Evolutionary conservation across 2,797 vertebrate species (phyloP), one percentile per base, ranked within the genome.

Genomic region (Phoeniculus purpureus): DNA sequence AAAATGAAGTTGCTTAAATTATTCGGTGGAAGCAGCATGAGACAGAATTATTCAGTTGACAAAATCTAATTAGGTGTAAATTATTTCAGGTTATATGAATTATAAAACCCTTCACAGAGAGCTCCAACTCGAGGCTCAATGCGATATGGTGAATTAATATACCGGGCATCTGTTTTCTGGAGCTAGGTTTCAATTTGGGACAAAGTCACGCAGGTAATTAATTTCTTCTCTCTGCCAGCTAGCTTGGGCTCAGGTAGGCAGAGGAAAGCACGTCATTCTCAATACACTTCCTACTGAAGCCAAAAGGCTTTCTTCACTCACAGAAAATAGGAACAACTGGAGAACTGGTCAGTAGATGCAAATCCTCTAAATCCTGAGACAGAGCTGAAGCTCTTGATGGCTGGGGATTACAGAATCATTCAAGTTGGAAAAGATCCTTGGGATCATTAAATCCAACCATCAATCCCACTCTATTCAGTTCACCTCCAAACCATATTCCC

Each of bases 1-100:
- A 94, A 97, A 97, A 97, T 94, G 87, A 94, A 97, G 90, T 96
- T 96, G 94, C 96, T 96, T 95, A 96, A 97, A 97, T 97, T 97
- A 97, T 97, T 96, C 96, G 92, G 90, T 60, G 8, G 96, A 96
- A 95, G 96, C 96, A 97, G 97, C 95, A 18, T 94, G 97, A 97
- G 95, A 96, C 61, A 32, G 95, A 97, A 97, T 97, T 97, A 97
- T 96, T 97, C 96, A 96, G 97, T 95, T 97, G 96, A 97, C 96
- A 97, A 97, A 98, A 98, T 97, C 97, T 97, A 98, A 98, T 98
- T 97, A 97, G 95, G 97, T 97, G 93, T 96, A 97, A 98, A 97
- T 97, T 97, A 97, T 98, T 97, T 97, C 96, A 90, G 94, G 96
- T 96, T 96, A 94, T 94, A 95, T 95, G 95, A 97, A 97, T 98